Evolutionary conservation across 2,797 vertebrate species (phyloP), one percentile per base, ranked within the genome.

Genomic region (Thaleichthys pacificus): DNA sequence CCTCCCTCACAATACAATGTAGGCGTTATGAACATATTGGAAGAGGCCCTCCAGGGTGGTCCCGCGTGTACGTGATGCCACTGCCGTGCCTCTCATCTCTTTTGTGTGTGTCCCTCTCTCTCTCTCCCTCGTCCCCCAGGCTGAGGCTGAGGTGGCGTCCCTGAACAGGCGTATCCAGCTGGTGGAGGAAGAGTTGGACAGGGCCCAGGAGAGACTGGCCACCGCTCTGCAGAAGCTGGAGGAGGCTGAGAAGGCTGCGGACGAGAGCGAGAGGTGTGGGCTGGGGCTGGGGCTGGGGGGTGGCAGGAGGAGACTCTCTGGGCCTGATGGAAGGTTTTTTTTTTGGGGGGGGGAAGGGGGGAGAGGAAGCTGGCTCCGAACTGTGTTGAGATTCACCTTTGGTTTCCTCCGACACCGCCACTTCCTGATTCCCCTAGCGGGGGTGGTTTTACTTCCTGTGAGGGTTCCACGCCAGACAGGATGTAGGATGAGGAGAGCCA

Each of bases 171-270:
- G 94, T 7, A 94, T 97, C 87, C 96, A 97, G 88, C 91, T 96
- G 74, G 93, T 94, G 0, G 97, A 98, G 85, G 96, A 98, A 72
- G 95, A 95, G 69, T 80, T 98, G 89, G 96, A 98, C 84, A 88
- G 93, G 0, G 93, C 92, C 57, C 95, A 97, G 88, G 95, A 96
- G 81, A 91, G 94, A 47, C 94, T 98, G 2, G 84, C 93, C 64
- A 92, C 93, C 0, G 93, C 95, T 4, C 86, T 97, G 80, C 93
- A 93, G 49, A 97, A 97, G 76, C 90, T 98, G 80, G 94, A 96
- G 24, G 96, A 97, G 81, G 95, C 95, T 0, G 96, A 98, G 90
- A 97, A 97, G 70, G 87, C 87, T 0, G 95, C 95, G 0, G 97
- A 98, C 26, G 96, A 98, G 86, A 98, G 96, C 0, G 96, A 98